phyloP scores from a whole-genome alignment of 2,113 vertebrate species.

The Cathartes aura region DNA sequence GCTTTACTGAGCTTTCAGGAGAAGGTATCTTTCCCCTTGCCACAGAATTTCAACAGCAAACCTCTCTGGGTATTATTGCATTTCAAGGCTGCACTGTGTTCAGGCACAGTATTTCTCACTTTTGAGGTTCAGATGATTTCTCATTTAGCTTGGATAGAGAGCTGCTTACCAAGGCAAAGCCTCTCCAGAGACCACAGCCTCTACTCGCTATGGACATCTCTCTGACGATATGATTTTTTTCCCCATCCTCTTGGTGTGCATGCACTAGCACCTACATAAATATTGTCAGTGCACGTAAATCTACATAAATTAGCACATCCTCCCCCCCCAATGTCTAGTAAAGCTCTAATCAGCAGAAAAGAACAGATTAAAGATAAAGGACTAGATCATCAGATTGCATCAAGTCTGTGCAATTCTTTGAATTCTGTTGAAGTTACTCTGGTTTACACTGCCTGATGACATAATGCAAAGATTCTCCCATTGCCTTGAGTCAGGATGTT shows the following conservation, averaged over 20 bases:
- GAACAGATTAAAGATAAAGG: background rate
- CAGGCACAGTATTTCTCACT: background rate
- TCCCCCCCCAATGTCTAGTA: background rate
- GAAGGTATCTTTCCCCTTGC: background rate
- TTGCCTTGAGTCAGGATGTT: constrained; percentile 13
- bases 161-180: background rate
- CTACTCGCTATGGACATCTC: background rate
- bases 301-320: background rate
- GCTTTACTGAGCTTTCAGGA: background rate
- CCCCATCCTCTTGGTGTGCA: background rate
- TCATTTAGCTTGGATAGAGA: background rate
- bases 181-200: background rate
- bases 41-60: background rate
- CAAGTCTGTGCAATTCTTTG: background rate
- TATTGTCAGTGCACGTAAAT: background rate
- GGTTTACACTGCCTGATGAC: background rate
- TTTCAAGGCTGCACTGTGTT: background rate
- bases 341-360: background rate
- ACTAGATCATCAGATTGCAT: background rate
- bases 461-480: background rate
- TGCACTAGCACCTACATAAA: background rate
- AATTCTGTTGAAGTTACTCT: background rate
- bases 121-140: background rate
- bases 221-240: fast-evolving
- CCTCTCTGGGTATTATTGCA: fast-evolving